phyloP scores from a whole-genome alignment of 2,113 vertebrate species.

The Atrichornis clamosus region DNA sequence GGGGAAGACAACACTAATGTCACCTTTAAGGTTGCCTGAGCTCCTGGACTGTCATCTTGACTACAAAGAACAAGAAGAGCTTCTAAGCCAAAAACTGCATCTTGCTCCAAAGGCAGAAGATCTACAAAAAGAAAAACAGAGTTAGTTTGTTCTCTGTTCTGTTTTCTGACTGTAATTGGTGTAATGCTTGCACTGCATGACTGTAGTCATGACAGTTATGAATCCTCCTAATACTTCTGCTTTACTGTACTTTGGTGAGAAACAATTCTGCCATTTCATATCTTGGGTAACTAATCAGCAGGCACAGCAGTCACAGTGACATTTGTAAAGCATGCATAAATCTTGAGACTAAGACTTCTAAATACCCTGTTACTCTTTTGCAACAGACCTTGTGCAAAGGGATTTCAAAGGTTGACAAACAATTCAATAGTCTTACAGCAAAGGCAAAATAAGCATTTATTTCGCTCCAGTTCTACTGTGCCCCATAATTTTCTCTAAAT shows the following conservation, averaged over 20 bases:
- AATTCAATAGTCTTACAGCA: neutral
- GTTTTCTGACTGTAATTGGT: neutral
- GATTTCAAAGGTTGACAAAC: neutral
- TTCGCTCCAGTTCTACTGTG: neutral
- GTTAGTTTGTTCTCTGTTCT: neutral
- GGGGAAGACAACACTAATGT: neutral
- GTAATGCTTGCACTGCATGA: neutral
- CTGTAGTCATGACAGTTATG: neutral
- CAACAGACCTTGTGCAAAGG: neutral
- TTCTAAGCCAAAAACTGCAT: conserved; percentile 90
- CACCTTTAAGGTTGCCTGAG: conserved; percentile 92
- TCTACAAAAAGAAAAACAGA: conserved; percentile 69
- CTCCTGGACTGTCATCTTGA: conserved; percentile 84
- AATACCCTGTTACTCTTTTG: neutral
- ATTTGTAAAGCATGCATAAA: neutral
- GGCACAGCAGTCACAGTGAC: neutral
- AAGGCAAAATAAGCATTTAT: neutral
- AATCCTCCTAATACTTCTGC: neutral
- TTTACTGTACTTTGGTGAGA: neutral
- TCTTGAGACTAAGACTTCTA: neutral
- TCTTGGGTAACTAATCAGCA: neutral
- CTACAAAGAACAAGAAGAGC: conserved; percentile 93
- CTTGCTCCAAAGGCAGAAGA: conserved; percentile 89
- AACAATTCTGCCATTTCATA: neutral
- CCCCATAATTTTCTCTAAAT: neutral